Percentiles rank a stretch among this genome's conserved stretches.
These are phyloP conservation scores for Cecidostiba fungosa DNA, from an alignment of 2,888 invertebrate genomes.

Conservation along the genomic window DNA sequence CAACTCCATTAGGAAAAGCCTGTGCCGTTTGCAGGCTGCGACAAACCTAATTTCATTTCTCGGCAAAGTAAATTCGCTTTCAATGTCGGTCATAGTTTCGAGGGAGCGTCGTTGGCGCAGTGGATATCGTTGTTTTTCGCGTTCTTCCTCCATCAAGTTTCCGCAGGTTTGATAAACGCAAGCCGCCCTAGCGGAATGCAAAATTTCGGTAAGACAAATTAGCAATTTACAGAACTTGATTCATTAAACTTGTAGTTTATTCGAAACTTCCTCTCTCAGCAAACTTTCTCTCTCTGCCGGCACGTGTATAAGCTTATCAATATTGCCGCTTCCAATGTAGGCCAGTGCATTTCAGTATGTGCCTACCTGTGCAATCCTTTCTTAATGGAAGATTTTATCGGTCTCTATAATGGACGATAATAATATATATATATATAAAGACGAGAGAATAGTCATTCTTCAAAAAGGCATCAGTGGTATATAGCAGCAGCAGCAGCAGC, in stretches of 20 bases:
- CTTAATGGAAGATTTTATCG: slow-evolving; percentile 4
- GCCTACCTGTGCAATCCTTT: not conserved
- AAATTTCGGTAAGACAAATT: slow-evolving; percentile 6
- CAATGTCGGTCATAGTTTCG: not conserved
- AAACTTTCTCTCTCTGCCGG: not conserved
- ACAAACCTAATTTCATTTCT: not conserved
- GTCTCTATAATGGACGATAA: not conserved
- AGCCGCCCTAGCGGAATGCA: not conserved
- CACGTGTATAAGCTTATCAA: not conserved
- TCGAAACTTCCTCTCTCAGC: not conserved
- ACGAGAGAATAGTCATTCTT: not conserved
- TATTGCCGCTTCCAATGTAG: not conserved
- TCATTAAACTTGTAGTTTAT: slow-evolving; percentile 11
- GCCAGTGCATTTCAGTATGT: not conserved
- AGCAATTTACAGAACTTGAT: not conserved
- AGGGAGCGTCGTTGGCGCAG: not conserved
- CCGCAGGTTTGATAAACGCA: not conserved
- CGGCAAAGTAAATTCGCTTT: not conserved
- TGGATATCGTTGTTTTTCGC: not conserved
- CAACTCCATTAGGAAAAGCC: too few relatives aligned
- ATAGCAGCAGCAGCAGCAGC: too few relatives aligned
- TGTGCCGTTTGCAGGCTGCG: not conserved
- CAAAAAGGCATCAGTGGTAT: not conserved
- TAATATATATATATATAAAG: too few relatives aligned
- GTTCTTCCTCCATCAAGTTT: not conserved